phyloP scores from a whole-genome alignment of 2,797 vertebrate species.

The Cossypha polioptera region DNA sequence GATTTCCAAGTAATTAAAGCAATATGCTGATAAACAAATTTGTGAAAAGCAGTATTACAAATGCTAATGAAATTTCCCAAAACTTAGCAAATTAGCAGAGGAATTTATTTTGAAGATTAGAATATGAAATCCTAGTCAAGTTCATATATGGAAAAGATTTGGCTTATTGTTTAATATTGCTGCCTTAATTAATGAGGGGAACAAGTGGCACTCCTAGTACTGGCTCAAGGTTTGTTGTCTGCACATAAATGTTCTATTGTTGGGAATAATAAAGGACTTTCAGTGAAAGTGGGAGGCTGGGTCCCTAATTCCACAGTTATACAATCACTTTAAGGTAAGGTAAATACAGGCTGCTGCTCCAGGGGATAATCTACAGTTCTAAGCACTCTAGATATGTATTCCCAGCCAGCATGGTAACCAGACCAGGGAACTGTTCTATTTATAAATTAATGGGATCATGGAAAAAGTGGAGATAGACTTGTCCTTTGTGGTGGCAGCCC shows the following conservation, averaged over 20 bases:
- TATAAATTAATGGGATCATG: not conserved
- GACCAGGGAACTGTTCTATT: not conserved
- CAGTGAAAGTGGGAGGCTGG: not conserved
- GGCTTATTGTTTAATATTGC: not conserved
- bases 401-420: not conserved
- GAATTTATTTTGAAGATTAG: not conserved
- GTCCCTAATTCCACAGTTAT: not conserved
- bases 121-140: not conserved
- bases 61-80: not conserved
- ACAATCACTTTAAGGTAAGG: not conserved
- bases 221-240: not conserved
- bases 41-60: not conserved
- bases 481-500: not conserved
- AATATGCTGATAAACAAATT: not conserved
- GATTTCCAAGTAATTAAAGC: constrained; percentile 4
- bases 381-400: not conserved
- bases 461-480: not conserved
- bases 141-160: not conserved
- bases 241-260: not conserved
- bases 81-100: not conserved
- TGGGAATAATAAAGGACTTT: not conserved
- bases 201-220: not conserved
- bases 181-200: not conserved
- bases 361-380: not conserved
- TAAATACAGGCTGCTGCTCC: not conserved